Base-by-base conservation (phyloP, 2,888 invertebrate species). In the Drosophila bunnanda region DNA sequence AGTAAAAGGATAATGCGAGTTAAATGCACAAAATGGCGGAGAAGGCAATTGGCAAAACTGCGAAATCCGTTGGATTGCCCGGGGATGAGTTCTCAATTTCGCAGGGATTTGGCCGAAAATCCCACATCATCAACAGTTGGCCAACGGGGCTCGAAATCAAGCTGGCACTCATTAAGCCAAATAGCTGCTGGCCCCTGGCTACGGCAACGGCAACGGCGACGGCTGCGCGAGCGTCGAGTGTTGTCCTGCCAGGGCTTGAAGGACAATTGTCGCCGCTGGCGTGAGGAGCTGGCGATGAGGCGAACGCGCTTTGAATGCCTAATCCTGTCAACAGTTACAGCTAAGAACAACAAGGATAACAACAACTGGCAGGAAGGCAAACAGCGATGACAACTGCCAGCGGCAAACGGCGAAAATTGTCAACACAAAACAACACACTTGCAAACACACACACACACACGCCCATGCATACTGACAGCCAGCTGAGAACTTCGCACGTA, bases 401-500 rank as follows among this genome's bases (percentile, higher is more conserved):
- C 54, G 58, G 68, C 66, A 38, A 70, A 57, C 65, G 64, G 58
- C 48, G 50, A 65, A 41, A 20, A 64, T 28, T 65, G 66, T 66
- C 65, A 50, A 28, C 57, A 59, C 20, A 55, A 32, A 52, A 25
- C 57, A 52, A 56, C 56, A 46, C 74, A 66, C 54, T 70, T 17
- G 38, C 60, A 30, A 38, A 17, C n/a, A 7, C 12, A 22, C 30
- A 53, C n/a, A 36, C 22, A 44, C 5, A 53, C 13, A 38, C 4
- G 25, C 44, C 12, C 20, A 28, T 32, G 7, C 22, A 34, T 25
- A 15, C 9, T 81, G 81, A 71, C 57, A 71, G 53, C 70, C 59
- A 50, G 58, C 55, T 41, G 68, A 76, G 66, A 69, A 67, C 41
- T 74, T 68, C 67, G 67, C 87, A 87, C 85, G 88, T 81, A 78